Percentiles rank a stretch among this genome's conserved stretches.
phyloP scores from a whole-genome alignment of 2,797 vertebrate species.

The Cercopithecus neglectus region DNA sequence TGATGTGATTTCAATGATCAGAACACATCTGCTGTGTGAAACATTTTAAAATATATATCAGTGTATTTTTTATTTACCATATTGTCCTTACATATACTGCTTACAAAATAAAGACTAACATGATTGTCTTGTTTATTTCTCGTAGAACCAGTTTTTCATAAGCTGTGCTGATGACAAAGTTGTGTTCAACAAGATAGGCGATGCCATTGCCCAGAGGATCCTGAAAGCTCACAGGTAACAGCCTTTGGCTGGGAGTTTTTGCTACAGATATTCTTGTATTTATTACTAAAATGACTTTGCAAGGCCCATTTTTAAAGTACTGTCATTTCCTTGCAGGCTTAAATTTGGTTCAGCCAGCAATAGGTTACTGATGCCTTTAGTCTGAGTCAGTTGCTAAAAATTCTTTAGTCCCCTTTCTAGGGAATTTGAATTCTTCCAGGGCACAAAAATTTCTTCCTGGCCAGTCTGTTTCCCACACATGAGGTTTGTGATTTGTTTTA shows the following conservation, averaged over 20 bases:
- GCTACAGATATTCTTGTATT: not conserved
- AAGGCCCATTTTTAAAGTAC: not conserved
- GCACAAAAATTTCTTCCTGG: constrained; percentile 24
- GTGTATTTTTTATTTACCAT: not conserved
- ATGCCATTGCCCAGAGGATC: constrained; percentile 93
- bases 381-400: not conserved
- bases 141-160: constrained; percentile 98
- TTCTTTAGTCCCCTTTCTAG: constrained; percentile 19
- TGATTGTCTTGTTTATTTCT: constrained; percentile 53
- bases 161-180: constrained; percentile 95
- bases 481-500: constrained; percentile 47
- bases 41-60: not conserved
- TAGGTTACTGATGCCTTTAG: not conserved
- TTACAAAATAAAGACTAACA: not conserved
- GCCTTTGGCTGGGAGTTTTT: not conserved
- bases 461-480: not conserved
- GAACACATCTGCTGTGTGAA: not conserved
- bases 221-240: constrained; percentile 93
- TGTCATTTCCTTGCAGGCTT: not conserved
- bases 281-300: not conserved
- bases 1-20: not conserved
- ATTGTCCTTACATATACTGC: not conserved
- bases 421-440: constrained; percentile 15
- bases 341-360: not conserved
- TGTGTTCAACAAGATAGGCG: constrained; percentile 95